Evolutionary conservation across 1,140 invertebrate genomes (phyloP), one percentile per base, ranked within the genome.

Genomic region (Anastatus disparis): DNA sequence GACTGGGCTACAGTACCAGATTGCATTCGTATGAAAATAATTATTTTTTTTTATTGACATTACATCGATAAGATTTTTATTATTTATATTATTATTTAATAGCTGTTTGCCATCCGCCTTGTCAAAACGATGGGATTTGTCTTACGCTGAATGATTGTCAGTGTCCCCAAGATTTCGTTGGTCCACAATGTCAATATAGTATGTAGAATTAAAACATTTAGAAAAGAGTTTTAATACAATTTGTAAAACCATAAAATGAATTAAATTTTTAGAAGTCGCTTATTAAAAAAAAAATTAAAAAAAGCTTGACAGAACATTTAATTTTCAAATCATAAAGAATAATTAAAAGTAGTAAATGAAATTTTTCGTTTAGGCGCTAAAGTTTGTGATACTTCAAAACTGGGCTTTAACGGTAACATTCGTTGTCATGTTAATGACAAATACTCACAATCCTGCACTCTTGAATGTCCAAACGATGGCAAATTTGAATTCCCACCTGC

Each of bases 171-270:
- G 89, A 91, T 13, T 94, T 88, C 76, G 87, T 90, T 56, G 93
- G 93, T 4, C 86, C 89, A 1, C 89, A 90, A 70, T 95, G 93
- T 75, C 92, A 95, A 85, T 93, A 92, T 75, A 84, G 93, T 94
- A 84, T 90, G n/a, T n/a, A n/a, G n/a, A n/a, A n/a, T n/a, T n/a
- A n/a, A n/a, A n/a, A n/a, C n/a, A n/a, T n/a, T n/a, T n/a, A n/a
- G n/a, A n/a, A n/a, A n/a, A n/a, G n/a, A n/a, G n/a, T n/a, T n/a
- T n/a, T n/a, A n/a, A n/a, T n/a, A n/a, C n/a, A n/a, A n/a, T n/a
- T n/a, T 15, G 40, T 6, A 6, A n/a, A 42, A 8, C 40, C 7
- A 1, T n/a, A n/a, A n/a, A n/a, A n/a, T n/a, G n/a, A n/a, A n/a
- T n/a, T n/a, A n/a, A n/a, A n/a, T n/a, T n/a, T n/a, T n/a, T n/a